A percentile compares a stretch with the other conserved stretches of the same genome.
These are phyloP conservation scores for Rhinoptilus africanus DNA, from an alignment of 2,113 vertebrate genomes.

Conservation along the genomic window DNA sequence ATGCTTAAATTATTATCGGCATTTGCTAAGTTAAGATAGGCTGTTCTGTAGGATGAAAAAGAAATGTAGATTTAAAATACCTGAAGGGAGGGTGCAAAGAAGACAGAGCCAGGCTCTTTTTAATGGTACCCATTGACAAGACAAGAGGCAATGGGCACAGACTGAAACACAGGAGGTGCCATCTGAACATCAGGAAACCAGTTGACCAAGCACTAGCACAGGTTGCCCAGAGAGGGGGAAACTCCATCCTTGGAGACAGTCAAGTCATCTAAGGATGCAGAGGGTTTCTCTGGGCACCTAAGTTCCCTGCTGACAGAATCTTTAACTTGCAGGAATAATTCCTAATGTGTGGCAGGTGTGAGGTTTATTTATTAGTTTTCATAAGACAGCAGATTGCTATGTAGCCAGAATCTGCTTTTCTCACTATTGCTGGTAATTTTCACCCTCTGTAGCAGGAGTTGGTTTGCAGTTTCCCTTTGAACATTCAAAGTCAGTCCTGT, in stretches of 20 bases:
- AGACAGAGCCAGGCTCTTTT: neutral
- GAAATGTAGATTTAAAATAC: neutral
- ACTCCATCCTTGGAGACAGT: neutral
- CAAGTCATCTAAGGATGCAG: neutral
- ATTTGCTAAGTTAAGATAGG: neutral
- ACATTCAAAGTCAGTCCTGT: neutral
- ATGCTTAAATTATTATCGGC: neutral
- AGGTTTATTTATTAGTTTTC: neutral
- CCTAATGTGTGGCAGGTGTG: neutral
- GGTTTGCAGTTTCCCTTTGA: neutral
- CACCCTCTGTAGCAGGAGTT: neutral
- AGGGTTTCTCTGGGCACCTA: neutral
- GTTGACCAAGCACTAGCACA: neutral
- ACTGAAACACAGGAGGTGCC: neutral
- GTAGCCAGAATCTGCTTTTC: neutral
- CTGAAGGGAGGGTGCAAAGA: neutral
- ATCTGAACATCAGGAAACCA: neutral
- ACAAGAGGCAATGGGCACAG: neutral
- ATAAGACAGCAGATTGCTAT: neutral
- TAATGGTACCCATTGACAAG: neutral
- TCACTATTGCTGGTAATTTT: neutral
- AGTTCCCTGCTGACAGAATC: neutral
- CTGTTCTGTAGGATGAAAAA: neutral
- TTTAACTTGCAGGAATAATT: neutral
- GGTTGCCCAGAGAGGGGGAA: neutral